phyloP scores from a whole-genome alignment of 2,888 invertebrate species.

The Tetranychus piercei region DNA sequence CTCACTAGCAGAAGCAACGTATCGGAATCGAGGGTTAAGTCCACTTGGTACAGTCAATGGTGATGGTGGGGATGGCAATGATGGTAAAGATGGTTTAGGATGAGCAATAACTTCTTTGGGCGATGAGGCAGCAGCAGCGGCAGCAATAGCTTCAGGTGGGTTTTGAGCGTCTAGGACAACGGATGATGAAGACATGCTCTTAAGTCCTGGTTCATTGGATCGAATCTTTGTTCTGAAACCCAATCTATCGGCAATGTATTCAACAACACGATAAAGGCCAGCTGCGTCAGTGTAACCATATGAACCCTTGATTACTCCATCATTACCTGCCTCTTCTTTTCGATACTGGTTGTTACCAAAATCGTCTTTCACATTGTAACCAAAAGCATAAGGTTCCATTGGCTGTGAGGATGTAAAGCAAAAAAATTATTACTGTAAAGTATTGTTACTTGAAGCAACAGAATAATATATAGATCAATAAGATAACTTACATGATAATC shows the following conservation, averaged over 20 bases:
- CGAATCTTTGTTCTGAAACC: constrained; percentile 27
- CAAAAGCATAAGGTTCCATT: constrained; percentile 26
- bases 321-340: constrained; percentile 25
- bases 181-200: constrained; percentile 2
- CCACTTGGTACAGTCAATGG: neutral
- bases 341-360: constrained; percentile 26
- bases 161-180: neutral
- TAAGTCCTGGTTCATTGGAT: constrained; percentile 24
- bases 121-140: neutral
- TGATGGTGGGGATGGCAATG: neutral
- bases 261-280: constrained; percentile 26
- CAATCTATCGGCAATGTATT: constrained; percentile 26
- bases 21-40: constrained; percentile 6
- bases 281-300: constrained; percentile 28
- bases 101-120: neutral
- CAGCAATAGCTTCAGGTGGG: constrained; percentile 9
- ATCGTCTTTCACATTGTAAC: constrained; percentile 26
- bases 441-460: neutral
- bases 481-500: constrained; percentile 8
- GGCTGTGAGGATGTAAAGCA: neutral
- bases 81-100: neutral
- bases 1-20: neutral
- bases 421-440: neutral
- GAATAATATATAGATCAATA: neutral
- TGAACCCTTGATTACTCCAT: constrained; percentile 25